phyloP scores from a whole-genome alignment of 1,140 invertebrate genomes.

The Bursaphelenchus mucronatus region DNA sequence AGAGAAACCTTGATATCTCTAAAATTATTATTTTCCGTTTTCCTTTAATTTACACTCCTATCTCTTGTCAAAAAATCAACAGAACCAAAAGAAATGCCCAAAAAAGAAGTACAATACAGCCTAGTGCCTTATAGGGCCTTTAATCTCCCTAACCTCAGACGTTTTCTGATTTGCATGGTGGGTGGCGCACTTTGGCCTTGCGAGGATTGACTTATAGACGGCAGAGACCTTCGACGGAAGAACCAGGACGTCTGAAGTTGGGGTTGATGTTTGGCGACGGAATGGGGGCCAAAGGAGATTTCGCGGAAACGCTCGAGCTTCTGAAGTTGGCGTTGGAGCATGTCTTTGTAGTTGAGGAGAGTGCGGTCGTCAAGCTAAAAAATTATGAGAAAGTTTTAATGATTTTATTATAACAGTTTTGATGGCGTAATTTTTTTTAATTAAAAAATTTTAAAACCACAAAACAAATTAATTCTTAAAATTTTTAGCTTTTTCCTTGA shows the following conservation, averaged over 20 bases:
- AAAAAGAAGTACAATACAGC: no score
- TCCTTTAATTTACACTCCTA: no score
- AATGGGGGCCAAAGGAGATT: slow-evolving; percentile 53
- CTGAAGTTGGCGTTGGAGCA: slow-evolving; percentile 48
- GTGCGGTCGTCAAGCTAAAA: slow-evolving; percentile 57
- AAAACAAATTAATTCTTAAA: no score
- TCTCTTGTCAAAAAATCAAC: no score
- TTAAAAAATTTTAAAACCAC: no score
- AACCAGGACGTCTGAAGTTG: slow-evolving; percentile 50
- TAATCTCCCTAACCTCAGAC: not conserved
- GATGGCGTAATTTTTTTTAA: no score
- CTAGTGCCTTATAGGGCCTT: not conserved
- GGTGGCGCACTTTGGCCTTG: not conserved
- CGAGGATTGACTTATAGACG: slow-evolving; percentile 17
- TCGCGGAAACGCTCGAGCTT: slow-evolving; percentile 56
- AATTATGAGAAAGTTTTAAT: not conserved
- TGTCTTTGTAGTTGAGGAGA: slow-evolving; percentile 54
- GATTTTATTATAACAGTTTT: not conserved
- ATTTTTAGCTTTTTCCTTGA: no score
- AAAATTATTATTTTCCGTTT: no score
- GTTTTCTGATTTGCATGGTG: no score
- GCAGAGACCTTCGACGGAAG: slow-evolving; percentile 58
- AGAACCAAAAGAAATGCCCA: no score
- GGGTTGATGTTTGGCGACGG: slow-evolving; percentile 54
- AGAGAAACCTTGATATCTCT: no score